Evolutionary conservation across 2,797 vertebrate species (phyloP), one percentile per base, ranked within the genome.

Genomic region (Phrynocephalus forsythii): DNA sequence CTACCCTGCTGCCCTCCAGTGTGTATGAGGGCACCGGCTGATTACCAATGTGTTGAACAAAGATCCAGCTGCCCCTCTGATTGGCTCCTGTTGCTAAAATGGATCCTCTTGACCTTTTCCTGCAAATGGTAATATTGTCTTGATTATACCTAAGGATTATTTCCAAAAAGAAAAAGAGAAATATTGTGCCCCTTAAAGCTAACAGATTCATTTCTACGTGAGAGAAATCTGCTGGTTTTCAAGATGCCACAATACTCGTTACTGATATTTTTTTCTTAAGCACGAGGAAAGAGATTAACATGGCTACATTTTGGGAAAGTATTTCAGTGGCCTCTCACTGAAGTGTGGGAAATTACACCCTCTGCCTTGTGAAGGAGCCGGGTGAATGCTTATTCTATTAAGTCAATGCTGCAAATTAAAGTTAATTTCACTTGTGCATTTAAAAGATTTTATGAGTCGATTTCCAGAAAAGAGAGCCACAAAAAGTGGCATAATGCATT

Each of bases 371-470:
- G 44, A 66, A 79, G 82, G 69, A 80, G 66, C 38, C 38, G 73
- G 48, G 3, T 0, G 83, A 73, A 79, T 80, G 56, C n/a, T 75
- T 72, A 18, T 33, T 84, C 77, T 88, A 84, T 80, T 80, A 80
- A 80, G 44, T 24, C 77, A 52, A 38, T 73, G 69, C 83, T 80
- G 84, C 69, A 80, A 88, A 88, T 88, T 79, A 71, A 84, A 88
- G 83, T 73, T 73, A 88, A 88, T 84, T 84, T 85, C 56, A 81
- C 60, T 88, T 68, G n/a, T 88, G 71, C 77, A 28, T 81, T 75
- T 84, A 75, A 88, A 84, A 79, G 77, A 24, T 75, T 88, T 88
- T 84, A 88, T 80, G 77, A 81, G 77, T 67, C 38, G 80, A 78
- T 68, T 85, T 81, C 68, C 38, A 75, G 52, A 85, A 73, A 80